Base-by-base conservation (phyloP, 1,140 invertebrate genomes). In the Aphaenogaster rudis region DNA sequence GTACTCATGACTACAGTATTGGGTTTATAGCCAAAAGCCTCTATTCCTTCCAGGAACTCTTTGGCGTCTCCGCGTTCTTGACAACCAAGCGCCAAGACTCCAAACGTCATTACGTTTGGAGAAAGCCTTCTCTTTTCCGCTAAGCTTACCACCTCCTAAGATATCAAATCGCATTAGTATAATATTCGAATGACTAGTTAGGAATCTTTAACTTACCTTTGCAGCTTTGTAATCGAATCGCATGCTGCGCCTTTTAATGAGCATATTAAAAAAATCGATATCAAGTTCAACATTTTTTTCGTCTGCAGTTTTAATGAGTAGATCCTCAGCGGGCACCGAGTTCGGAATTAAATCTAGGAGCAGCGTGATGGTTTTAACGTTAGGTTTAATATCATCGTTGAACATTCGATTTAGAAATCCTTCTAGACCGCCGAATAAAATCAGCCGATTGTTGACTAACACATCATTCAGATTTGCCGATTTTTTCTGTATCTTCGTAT, bases 81-180 rank as follows among this genome's bases (percentile, higher is more conserved):
- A 94, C 98, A 99, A 6, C 97, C 96, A 79, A 98, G 92, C 4
- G 98, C 97, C n/a, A 99, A 94, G 2, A 97, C 96, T 45, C 98
- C 98, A 96, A 98, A 99, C 0, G 98, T 99, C 64, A 98, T 96
- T 81, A 98, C 96, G 94, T 99, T 97, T 6, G 97, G 97, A 59
- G 95, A 94, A 17, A 98, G 92, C 95, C 95, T 11, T 95, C 90
- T 67, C 96, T 92, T 86, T 3, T 84, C 80, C 3, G 69, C 7
- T 11, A 84, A 42, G n/a, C 6, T 48, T 28, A 84, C 0, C 13
- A 84, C 80, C 2, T 74, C 69, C 80, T 84, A 63, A 76, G 21
- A 48, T 11, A 72, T 50, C 1, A 76, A 61, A n/a, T 48, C 6
- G 5, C 8, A 71, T 71, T 1, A 71, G 21, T 42, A 21, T 0